A percentile compares a stretch with the other conserved stretches of the same genome.
These are phyloP conservation scores for Merops nubicus DNA, from an alignment of 2,113 vertebrate species.

Conservation along the genomic window DNA sequence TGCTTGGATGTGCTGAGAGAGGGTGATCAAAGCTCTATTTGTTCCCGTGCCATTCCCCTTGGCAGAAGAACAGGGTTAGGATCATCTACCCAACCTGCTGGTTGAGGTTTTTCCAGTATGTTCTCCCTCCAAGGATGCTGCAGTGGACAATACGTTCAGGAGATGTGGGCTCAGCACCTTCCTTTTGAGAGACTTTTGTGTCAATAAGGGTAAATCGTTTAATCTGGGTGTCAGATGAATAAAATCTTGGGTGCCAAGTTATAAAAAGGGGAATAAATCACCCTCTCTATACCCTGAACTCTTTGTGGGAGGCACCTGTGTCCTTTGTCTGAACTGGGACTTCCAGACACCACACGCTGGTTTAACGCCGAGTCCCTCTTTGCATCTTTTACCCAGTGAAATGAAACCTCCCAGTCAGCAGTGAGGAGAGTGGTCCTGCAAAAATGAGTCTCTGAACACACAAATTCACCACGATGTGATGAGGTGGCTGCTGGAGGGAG, in stretches of 20 bases:
- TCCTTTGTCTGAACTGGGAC: neutral
- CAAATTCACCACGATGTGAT: fast-evolving
- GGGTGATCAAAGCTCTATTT: neutral
- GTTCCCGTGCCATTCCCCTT: neutral
- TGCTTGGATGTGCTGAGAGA: neutral
- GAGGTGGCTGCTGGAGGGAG: neutral
- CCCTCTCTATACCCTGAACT: neutral
- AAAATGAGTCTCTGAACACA: fast-evolving
- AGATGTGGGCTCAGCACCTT: neutral
- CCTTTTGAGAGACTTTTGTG: neutral
- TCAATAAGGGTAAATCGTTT: neutral
- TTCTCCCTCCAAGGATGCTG: neutral
- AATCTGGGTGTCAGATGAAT: neutral
- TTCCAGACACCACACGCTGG: neutral
- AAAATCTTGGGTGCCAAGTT: too few species aligned
- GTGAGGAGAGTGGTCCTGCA: fast-evolving
- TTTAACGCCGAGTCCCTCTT: neutral
- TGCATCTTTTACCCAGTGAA: neutral
- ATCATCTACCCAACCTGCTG: neutral
- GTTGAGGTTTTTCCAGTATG: neutral
- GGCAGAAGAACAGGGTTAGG: neutral
- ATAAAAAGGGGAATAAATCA: neutral
- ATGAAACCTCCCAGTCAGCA: neutral
- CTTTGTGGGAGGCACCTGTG: neutral
- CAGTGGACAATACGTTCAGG: neutral